Percentiles rank a stretch among this genome's conserved stretches.
phyloP scores from a whole-genome alignment of 1,140 invertebrate genomes.

The Uloborus diversus region DNA sequence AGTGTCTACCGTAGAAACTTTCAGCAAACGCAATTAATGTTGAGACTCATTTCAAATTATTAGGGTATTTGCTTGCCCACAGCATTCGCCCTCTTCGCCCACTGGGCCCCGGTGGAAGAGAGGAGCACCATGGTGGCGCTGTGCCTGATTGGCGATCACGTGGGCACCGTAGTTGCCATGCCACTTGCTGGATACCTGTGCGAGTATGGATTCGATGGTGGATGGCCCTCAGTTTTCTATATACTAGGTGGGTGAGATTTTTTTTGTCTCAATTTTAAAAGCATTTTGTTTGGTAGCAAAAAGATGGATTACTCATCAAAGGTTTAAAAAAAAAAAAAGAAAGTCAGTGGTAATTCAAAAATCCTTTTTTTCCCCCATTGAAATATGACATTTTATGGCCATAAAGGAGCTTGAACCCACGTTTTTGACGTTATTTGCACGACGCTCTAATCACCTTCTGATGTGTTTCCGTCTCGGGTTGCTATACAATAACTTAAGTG shows the following conservation, averaged over 20 bases:
- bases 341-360: too few species aligned
- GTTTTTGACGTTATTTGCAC: too few species aligned
- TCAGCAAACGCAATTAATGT: neutral
- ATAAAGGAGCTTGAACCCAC: too few species aligned
- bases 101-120: conserved; percentile 58
- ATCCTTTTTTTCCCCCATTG: too few species aligned
- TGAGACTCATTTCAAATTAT: neutral
- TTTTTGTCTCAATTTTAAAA: neutral
- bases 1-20: neutral
- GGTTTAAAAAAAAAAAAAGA: too few species aligned
- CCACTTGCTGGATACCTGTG: conserved; percentile 64
- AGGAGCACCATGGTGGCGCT: conserved; percentile 41
- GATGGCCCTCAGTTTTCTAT: conserved; percentile 80
- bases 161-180: conserved; percentile 62
- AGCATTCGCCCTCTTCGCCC: conserved; percentile 64
- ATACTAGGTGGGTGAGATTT: conserved; percentile 69
- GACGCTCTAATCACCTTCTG: too few species aligned
- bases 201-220: conserved; percentile 61
- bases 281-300: neutral
- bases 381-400: too few species aligned
- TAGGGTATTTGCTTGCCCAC: conserved; percentile 63
- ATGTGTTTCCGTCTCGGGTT: too few species aligned
- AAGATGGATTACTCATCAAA: too few species aligned
- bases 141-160: conserved; percentile 59
- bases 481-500: too few species aligned